Evolutionary conservation across 23 tunicate species (phyloP).

Genomic region (Phallusia fumigata): DNA sequence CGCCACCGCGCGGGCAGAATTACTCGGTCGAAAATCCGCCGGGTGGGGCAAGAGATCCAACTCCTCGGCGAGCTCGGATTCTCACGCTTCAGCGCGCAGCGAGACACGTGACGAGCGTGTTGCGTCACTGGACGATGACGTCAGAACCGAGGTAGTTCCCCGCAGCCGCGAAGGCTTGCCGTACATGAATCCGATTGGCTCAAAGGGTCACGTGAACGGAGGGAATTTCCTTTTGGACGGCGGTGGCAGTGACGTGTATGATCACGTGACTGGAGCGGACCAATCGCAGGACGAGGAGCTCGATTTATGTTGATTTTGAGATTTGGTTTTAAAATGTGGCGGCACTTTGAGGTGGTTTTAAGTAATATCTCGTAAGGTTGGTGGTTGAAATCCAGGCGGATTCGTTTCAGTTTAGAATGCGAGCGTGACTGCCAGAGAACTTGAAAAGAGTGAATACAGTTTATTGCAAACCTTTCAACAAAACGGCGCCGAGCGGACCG

Average conservation of each 20-base stretch:
- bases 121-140: neutral
- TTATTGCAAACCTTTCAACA: too few relatives aligned
- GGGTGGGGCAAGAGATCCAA: constrained; percentile 9
- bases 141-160: constrained; percentile 2
- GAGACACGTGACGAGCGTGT: neutral
- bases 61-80: constrained; percentile 3
- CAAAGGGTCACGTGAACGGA: neutral
- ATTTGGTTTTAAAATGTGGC: neutral
- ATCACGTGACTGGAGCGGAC: constrained; percentile 17
- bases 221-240: neutral
- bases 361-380: neutral
- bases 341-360: neutral
- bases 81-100: constrained; percentile 2
- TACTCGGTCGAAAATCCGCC: constrained; percentile 31
- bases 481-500: too few relatives aligned
- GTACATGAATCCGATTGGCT: neutral
- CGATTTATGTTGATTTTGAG: constrained; percentile 16
- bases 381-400: neutral
- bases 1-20: constrained; percentile 58
- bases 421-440: too few relatives aligned
- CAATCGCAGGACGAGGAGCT: constrained; percentile 23
- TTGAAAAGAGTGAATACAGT: too few relatives aligned
- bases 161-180: neutral
- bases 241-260: neutral
- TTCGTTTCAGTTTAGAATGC: too few relatives aligned